A percentile compares a stretch with the other conserved stretches of the same genome.
These are phyloP conservation scores for Drosophila borealis DNA, from an alignment of 2,888 invertebrate genomes.

Conservation along the genomic window DNA sequence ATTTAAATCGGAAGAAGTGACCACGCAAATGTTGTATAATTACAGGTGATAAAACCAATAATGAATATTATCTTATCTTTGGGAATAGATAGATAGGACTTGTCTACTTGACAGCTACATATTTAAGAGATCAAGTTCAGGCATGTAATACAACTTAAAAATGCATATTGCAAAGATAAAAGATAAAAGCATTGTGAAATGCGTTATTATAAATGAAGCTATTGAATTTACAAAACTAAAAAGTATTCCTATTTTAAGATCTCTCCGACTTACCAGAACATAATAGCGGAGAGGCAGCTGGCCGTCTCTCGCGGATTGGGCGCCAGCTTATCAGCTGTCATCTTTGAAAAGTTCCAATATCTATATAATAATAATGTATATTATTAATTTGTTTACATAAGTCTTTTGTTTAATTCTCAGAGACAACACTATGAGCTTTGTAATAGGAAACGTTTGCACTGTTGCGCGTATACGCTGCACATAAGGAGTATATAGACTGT, in stretches of 20 bases:
- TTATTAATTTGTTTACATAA: not conserved
- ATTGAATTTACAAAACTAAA: not conserved
- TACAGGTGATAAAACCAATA: slow-evolving; percentile 26
- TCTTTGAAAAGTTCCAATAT: slow-evolving; percentile 18
- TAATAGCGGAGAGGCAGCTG: slow-evolving; percentile 87
- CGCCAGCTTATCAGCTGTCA: slow-evolving; percentile 84
- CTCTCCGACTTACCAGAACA: slow-evolving; percentile 86
- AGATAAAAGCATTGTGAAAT: slow-evolving; percentile 1
- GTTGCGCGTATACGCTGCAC: not conserved
- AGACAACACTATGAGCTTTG: not conserved
- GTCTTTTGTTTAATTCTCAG: no score
- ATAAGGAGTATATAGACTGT: not conserved
- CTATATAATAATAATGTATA: not conserved
- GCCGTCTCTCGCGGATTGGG: slow-evolving; percentile 87
- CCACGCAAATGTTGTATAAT: slow-evolving; percentile 25
- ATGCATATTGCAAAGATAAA: not conserved
- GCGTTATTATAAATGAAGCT: not conserved
- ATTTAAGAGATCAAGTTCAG: slow-evolving; percentile 19
- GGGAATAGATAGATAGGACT: slow-evolving; percentile 31
- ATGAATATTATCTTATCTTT: slow-evolving; percentile 54
- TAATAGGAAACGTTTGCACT: not conserved
- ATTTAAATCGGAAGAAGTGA: slow-evolving; percentile 8
- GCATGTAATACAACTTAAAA: slow-evolving; percentile 7
- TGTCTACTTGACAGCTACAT: not conserved
- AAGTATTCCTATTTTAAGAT: no score